Conservation (phyloP, 2,888 invertebrate genomes). For the Rhynchonema sp. region DNA sequence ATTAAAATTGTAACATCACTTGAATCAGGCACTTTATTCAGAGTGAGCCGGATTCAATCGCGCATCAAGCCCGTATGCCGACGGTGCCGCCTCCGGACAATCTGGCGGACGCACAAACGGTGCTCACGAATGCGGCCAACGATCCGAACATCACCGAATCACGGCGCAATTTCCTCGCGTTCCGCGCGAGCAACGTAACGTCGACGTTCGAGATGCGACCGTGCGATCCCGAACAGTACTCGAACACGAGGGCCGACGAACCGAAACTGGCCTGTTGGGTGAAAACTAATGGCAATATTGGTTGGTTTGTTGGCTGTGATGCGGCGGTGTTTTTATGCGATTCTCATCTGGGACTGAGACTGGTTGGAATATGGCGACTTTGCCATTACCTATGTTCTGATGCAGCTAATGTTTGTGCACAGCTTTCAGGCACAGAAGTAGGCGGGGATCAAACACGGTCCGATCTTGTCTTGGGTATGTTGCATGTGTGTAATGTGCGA, state of each 20-base stretch:
- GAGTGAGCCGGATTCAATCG: slow-evolving; percentile 18
- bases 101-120: slow-evolving; percentile 14
- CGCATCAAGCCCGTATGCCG: slow-evolving; percentile 31
- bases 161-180: background rate
- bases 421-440: too few species aligned
- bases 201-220: slow-evolving; percentile 12
- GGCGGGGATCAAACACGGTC: too few species aligned
- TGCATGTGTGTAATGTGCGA: too few species aligned
- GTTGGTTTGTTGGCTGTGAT: background rate
- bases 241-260: slow-evolving; percentile 10
- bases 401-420: too few species aligned
- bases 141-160: background rate
- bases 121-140: background rate
- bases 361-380: too few species aligned
- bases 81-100: slow-evolving; percentile 27
- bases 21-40: background rate
- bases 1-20: too few species aligned
- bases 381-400: too few species aligned
- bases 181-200: background rate
- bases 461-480: too few species aligned
- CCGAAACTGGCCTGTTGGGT: slow-evolving; percentile 19
- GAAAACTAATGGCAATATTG: slow-evolving; percentile 12
- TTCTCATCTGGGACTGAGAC: too few species aligned
- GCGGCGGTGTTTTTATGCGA: too few species aligned
- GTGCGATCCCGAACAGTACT: slow-evolving; percentile 11